phyloP scores from a whole-genome alignment of 1,140 invertebrate species.

The Magallana angulata region DNA sequence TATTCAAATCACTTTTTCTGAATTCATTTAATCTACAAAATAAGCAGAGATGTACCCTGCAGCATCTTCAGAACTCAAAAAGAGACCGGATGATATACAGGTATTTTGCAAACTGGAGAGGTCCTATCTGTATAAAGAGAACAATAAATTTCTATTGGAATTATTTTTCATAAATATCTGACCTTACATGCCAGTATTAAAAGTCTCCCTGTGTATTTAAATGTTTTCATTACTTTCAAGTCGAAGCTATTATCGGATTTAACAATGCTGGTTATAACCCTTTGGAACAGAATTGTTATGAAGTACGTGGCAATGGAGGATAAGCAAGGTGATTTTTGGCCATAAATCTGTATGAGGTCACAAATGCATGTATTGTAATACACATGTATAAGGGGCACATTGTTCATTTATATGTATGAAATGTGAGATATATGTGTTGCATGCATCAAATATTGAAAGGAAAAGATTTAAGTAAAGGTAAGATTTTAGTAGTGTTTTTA shows the following conservation, averaged over 20 bases:
- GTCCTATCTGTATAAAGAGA: background rate
- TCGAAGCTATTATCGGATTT: conserved; percentile 17
- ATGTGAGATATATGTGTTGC: too few relatives aligned
- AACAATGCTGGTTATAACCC: background rate
- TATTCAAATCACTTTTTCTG: too few relatives aligned
- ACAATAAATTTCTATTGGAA: background rate
- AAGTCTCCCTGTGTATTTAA: conserved; percentile 19
- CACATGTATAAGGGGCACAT: too few relatives aligned
- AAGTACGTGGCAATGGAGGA: background rate
- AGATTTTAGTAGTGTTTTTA: too few relatives aligned
- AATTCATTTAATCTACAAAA: too few relatives aligned
- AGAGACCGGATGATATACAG: background rate
- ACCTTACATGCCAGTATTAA: background rate
- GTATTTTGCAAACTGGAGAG: background rate
- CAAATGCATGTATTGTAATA: background rate
- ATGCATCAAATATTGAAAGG: too few relatives aligned
- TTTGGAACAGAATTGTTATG: background rate
- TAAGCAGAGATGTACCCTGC: background rate
- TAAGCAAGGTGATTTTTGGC: background rate
- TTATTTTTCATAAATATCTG: background rate
- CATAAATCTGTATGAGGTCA: background rate
- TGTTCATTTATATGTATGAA: too few relatives aligned
- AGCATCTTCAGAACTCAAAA: background rate
- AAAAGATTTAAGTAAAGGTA: too few relatives aligned
- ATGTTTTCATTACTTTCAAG: conserved; percentile 18